Conservation (phyloP, 2,797 vertebrate species). For the Myotis daubentonii region DNA sequence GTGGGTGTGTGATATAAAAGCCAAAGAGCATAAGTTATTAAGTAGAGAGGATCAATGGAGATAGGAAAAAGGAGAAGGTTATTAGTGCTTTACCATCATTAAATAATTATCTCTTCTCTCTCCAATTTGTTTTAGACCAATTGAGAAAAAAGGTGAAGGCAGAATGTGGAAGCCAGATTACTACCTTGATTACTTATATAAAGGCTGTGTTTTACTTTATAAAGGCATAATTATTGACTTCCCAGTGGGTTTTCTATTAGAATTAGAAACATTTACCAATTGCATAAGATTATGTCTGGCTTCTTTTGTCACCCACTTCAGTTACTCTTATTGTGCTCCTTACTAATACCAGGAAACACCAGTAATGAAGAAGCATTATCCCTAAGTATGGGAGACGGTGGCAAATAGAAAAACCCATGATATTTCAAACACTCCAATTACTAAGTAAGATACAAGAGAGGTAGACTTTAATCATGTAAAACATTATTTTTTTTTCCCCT, state of each 20-base stretch:
- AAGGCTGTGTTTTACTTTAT: neutral
- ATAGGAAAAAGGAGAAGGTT: neutral
- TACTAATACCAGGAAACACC: neutral
- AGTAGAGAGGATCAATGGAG: neutral
- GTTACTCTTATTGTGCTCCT: neutral
- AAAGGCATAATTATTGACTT: neutral
- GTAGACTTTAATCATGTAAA: neutral
- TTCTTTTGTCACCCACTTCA: neutral
- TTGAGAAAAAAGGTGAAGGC: neutral
- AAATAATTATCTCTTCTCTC: neutral
- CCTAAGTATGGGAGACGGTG: neutral
- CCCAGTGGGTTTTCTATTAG: neutral
- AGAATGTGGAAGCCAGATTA: slow-evolving; percentile 8
- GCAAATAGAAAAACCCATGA: neutral
- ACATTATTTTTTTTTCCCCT: too few relatives aligned
- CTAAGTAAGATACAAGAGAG: neutral
- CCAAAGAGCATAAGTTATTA: neutral
- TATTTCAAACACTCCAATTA: neutral
- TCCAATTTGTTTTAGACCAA: neutral
- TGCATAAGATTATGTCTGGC: neutral
- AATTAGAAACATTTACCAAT: neutral
- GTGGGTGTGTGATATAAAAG: neutral
- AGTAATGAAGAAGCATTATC: neutral
- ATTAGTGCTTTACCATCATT: neutral
- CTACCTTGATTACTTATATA: neutral